A percentile compares a stretch with the other conserved stretches of the same genome.
Evolutionary conservation across 2,888 invertebrate species (phyloP).

Genomic region (Idaea aversata): DNA sequence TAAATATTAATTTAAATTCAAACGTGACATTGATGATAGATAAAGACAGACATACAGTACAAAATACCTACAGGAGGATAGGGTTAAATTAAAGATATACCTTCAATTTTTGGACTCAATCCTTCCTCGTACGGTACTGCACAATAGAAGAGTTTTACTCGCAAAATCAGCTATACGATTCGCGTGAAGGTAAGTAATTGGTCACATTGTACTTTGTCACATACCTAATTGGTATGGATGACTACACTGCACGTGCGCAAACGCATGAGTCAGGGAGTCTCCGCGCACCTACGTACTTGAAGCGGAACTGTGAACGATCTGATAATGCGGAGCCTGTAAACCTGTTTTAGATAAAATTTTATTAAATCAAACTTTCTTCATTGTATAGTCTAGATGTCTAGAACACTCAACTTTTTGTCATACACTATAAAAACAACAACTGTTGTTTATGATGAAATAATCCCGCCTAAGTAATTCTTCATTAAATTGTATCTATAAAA

Average conservation of each 20-base stretch:
- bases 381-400: background rate
- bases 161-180: background rate
- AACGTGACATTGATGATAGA: too few species aligned
- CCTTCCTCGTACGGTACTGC: too few species aligned
- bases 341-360: background rate
- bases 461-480: too few species aligned
- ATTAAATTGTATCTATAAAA: background rate
- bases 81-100: too few species aligned
- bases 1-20: too few species aligned
- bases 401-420: background rate
- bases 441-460: too few species aligned
- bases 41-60: too few species aligned
- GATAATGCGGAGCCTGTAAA: constrained; percentile 1
- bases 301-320: constrained; percentile 1
- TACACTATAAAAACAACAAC: too few species aligned
- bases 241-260: constrained; percentile 4
- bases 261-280: constrained; percentile 8
- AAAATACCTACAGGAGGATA: too few species aligned
- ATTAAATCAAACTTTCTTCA: background rate
- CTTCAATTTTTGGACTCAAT: too few species aligned
- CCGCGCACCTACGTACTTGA: constrained; percentile 7
- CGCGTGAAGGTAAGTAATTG: background rate
- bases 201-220: background rate
- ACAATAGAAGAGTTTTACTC: background rate
- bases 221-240: constrained; percentile 5